phyloP scores from a whole-genome alignment of 2,113 vertebrate genomes.

The Okapia johnstoni region DNA sequence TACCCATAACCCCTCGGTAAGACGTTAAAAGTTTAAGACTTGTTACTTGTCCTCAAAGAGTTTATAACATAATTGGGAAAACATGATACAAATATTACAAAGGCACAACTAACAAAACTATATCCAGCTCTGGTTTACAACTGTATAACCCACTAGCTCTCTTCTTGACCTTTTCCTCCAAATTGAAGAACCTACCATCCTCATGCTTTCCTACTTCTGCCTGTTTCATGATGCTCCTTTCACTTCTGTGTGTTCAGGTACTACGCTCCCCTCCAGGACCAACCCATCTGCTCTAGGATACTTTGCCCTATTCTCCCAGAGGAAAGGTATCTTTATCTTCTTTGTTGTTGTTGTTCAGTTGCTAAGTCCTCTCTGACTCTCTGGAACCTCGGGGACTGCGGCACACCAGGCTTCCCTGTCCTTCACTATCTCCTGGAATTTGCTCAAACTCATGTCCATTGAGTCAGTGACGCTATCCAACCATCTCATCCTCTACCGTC shows the following conservation, averaged over 20 bases:
- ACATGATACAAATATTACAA: neutral
- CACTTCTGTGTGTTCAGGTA: neutral
- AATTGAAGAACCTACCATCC: neutral
- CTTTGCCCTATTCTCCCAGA: neutral
- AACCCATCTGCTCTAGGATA: neutral
- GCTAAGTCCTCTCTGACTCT: neutral
- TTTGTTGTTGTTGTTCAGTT: neutral
- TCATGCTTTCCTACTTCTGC: neutral
- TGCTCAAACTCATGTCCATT: neutral
- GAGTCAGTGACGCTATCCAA: neutral
- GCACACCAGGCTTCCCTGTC: neutral
- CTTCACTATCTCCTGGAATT: neutral
- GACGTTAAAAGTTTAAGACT: neutral
- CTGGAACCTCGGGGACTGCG: neutral
- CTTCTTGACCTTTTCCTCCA: neutral
- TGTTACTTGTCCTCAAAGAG: neutral
- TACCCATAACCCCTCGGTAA: neutral
- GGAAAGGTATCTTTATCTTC: neutral
- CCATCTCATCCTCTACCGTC: neutral
- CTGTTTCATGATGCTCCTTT: neutral
- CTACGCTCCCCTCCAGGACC: neutral
- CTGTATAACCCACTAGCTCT: neutral
- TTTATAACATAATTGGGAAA: neutral
- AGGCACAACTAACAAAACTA: neutral
- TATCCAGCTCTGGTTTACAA: neutral